These are phyloP conservation scores for Halesus radiatus DNA, from an alignment of 1,140 invertebrate species.

Conservation along the genomic window DNA sequence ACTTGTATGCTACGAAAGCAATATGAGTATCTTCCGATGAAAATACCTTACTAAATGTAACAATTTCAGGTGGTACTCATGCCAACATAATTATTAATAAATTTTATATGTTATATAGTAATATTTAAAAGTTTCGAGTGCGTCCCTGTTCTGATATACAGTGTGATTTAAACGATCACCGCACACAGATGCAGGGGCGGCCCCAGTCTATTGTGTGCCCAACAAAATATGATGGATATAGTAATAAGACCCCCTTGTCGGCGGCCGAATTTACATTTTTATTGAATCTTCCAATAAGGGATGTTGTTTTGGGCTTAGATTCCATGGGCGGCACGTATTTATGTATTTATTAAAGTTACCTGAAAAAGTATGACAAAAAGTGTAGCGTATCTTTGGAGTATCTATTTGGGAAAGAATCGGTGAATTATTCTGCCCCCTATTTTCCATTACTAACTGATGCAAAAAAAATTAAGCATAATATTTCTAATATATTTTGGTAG, in stretches of 20 bases:
- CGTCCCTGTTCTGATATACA: constrained; percentile 1
- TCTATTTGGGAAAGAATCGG: not conserved
- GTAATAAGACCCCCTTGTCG: constrained; percentile 58
- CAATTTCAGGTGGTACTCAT: no score
- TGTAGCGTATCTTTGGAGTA: not conserved
- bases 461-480: not conserved
- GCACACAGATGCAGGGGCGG: constrained; percentile 35
- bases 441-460: not conserved
- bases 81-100: no score
- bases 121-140: no score
- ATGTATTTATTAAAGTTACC: not conserved
- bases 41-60: no score
- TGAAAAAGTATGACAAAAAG: not conserved
- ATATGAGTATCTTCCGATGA: no score
- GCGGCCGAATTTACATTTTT: constrained; percentile 58
- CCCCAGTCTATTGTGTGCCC: constrained; percentile 50
- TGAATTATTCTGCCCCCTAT: not conserved
- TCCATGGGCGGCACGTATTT: not conserved
- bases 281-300: constrained; percentile 58
- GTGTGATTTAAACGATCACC: constrained; percentile 10
- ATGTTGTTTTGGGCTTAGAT: constrained; percentile 40
- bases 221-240: constrained; percentile 58
- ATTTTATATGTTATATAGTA: no score
- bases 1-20: no score
- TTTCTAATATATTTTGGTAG: not conserved